Evolutionary conservation across 2,888 invertebrate species (phyloP).

Genomic region (Lysandra bellargus): DNA sequence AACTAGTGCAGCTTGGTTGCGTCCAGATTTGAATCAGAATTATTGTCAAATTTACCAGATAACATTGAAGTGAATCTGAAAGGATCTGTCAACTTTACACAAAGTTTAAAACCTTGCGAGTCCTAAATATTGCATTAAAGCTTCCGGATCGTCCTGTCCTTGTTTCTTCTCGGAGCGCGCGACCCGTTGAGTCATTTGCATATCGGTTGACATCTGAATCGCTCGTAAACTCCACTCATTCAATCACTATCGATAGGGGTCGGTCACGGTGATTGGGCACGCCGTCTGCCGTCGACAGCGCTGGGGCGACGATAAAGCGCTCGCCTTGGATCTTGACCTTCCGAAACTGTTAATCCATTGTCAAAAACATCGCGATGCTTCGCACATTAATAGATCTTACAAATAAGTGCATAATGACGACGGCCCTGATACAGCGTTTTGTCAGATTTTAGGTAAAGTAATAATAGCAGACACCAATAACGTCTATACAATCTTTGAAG

Average conservation of each 20-base stretch:
- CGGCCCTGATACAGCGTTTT: neutral
- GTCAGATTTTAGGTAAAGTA: neutral
- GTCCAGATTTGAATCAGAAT: neutral
- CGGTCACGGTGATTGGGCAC: neutral
- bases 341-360: slow-evolving; percentile 15
- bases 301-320: neutral
- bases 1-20: neutral
- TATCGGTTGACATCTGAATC: slow-evolving; percentile 9
- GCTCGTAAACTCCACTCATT: neutral
- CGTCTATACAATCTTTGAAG: neutral
- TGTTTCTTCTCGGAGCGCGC: neutral
- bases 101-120: neutral
- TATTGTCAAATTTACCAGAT: neutral
- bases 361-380: slow-evolving; percentile 20
- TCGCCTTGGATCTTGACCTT: slow-evolving; percentile 26
- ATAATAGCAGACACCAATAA: neutral
- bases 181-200: neutral
- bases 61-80: neutral
- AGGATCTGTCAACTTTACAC: neutral
- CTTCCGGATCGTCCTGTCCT: neutral
- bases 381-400: neutral
- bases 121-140: neutral
- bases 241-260: neutral
- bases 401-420: slow-evolving; percentile 10
- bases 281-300: neutral